phyloP scores from a whole-genome alignment of 1,140 invertebrate genomes.

The Chrysomallon squamiferum region DNA sequence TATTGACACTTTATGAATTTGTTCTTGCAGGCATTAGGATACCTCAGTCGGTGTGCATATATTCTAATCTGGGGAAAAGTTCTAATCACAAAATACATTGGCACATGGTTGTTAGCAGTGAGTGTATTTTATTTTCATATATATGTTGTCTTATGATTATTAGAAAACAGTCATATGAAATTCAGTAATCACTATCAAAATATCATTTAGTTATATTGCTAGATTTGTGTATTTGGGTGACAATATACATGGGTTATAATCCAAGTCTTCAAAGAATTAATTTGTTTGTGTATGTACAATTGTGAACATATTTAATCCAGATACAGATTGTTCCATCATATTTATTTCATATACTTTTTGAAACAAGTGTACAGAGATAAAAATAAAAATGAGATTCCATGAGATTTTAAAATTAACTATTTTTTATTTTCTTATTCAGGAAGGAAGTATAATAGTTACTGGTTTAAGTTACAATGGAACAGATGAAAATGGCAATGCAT shows the following conservation, averaged over 20 bases:
- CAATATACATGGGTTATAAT: no score
- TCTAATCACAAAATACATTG: conserved; percentile 88
- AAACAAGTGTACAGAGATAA: background rate
- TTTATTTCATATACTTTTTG: no score
- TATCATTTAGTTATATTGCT: no score
- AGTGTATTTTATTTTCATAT: conserved; percentile 43
- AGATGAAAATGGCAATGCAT: conserved; percentile 66
- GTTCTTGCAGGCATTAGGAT: conserved; percentile 65
- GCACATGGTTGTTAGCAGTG: conserved; percentile 86
- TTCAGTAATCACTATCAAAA: no score
- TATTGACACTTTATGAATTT: no score
- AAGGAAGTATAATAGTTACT: conserved; percentile 62
- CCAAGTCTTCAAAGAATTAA: no score
- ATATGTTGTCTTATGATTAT: no score
- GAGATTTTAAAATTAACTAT: background rate
- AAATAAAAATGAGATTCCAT: background rate
- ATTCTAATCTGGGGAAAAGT: conserved; percentile 85
- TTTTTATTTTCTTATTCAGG: conserved; percentile 49
- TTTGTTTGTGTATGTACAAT: no score
- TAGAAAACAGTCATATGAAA: no score
- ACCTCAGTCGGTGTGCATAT: conserved; percentile 72
- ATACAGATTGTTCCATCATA: no score
- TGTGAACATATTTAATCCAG: no score
- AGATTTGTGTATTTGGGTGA: no score
- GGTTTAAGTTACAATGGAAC: conserved; percentile 85